Base-by-base conservation (phyloP, 2,113 vertebrate species). In the Colius striatus region DNA sequence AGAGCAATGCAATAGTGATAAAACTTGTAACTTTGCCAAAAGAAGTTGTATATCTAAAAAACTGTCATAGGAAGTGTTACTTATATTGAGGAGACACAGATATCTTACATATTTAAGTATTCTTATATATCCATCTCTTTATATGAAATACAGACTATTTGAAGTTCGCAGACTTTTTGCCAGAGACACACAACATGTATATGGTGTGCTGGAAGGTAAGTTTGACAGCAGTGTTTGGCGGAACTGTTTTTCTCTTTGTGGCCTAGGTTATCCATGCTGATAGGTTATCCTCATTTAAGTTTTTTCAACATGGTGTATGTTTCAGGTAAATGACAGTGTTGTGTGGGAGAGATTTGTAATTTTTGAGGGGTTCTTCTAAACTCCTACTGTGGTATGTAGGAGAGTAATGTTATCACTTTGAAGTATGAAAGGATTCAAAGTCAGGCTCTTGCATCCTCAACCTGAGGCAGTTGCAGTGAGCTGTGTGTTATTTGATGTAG, bases 351-450 rank as follows among this genome's bases (percentile, higher is more conserved):
- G 41, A 9, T 4, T 12, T 29, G 11, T 30, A 21, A 17, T 63
- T 79, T 74, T 70, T 50, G 43, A 51, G 22, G 22, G 67, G 48
- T 16, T 18, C 18, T 80, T 65, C 63, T 18, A 50, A 13, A 30
- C n/a, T 63, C 41, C 32, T 54, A 1, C 22, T 0, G 1, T 17
- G 41, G 5, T 36, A 11, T 7, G 27, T 41, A 67, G 38, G n/a
- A 63, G 15, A 66, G 11, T 76, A 47, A 3, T 48, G 29, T 60
- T 65, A 43, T 2, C 47, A 2, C 30, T 86, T 71, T 0, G 2
- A 36, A 75, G 34, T 17, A 36, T 27, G 54, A 23, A 27, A 41
- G 17, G 32, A 45, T 78, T 62, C 26, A 16, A 80, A 58, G 58
- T 72, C 11, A 30, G 41, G 10, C 30, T 54, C 71, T 61, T 9